Conservation (phyloP, 2,797 vertebrate genomes). For the Fratercula arctica region DNA sequence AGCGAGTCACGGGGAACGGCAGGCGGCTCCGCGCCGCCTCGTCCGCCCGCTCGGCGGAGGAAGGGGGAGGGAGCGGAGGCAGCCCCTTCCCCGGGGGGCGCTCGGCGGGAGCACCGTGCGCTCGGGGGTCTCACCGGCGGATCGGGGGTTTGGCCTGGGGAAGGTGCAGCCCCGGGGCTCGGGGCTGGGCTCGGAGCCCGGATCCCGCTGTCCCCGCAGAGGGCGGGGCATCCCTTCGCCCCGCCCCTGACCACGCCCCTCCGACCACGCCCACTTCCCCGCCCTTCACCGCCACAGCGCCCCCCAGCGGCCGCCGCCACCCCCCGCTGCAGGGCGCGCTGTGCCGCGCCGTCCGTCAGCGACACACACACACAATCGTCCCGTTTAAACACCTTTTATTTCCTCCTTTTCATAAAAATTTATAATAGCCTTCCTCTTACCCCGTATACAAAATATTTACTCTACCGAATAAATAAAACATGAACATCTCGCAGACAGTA, state of each 20-base stretch:
- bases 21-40: background rate
- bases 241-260: too few species aligned
- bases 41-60: background rate
- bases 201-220: too few species aligned
- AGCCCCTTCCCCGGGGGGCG: background rate
- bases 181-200: too few species aligned
- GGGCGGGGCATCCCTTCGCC: too few species aligned
- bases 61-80: background rate
- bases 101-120: too few species aligned
- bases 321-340: background rate
- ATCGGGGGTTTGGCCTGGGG: too few species aligned
- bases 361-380: background rate
- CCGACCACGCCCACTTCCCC: background rate
- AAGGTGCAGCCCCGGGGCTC: background rate
- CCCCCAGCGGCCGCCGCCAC: background rate
- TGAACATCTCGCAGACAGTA: conserved; percentile 31
- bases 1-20: background rate
- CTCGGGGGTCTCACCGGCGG: too few species aligned
- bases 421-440: conserved; percentile 63
- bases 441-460: conserved; percentile 77
- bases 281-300: background rate
- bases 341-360: background rate
- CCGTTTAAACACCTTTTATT: conserved; percentile 49
- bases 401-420: conserved; percentile 56
- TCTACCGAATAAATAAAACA: conserved; percentile 77